Evolutionary conservation across 2,888 invertebrate genomes (phyloP), one percentile per base, ranked within the genome.

Genomic region (Eubasilissa splendida): DNA sequence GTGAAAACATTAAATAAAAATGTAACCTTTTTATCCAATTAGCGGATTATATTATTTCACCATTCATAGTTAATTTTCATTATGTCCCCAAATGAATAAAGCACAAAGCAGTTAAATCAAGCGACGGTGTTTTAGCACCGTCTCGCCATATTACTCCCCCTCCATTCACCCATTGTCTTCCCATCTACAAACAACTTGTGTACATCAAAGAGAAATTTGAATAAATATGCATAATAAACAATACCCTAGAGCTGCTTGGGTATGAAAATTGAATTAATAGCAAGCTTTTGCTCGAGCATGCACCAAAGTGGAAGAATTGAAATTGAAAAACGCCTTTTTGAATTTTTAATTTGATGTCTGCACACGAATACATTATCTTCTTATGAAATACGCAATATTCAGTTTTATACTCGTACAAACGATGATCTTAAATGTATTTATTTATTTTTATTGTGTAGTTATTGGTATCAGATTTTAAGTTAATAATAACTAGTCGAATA

Each of bases 171-270:
- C 54, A 70, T 70, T 70, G 70, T 70, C 70, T 70, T n/a, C 31
- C 53, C 54, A 14, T 75, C 52, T 60, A 9, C 63, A 60, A 75
- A 60, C 60, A 59, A 52, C 60, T 59, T 75, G 75, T 42, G 60
- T 14, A 53, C 53, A 63, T 75, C 75, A 75, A 75, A 75, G 75
- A 63, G 75, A 75, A 75, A 60, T 52, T 60, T 63, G 53, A 75
- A 75, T 75, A 75, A 75, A 75, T 75, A 52, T 75, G 75, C 75
- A 75, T 75, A 75, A 60, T 75, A 42, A 60, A 60, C 59, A 22
- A 63, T 63, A 50, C 53, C 60, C 54, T 22, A 42, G 14, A 54
- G 31, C 54, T 68, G 54, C 54, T 58, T 74, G 42, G 22, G 54
- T 58, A 74, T 42, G 59, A 42, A 60, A 53, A 76, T 63, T 52